A percentile compares a stretch with the other conserved stretches of the same genome.
These are phyloP conservation scores for Sclerurus mexicanus DNA, from an alignment of 2,113 vertebrate species.

Conservation along the genomic window DNA sequence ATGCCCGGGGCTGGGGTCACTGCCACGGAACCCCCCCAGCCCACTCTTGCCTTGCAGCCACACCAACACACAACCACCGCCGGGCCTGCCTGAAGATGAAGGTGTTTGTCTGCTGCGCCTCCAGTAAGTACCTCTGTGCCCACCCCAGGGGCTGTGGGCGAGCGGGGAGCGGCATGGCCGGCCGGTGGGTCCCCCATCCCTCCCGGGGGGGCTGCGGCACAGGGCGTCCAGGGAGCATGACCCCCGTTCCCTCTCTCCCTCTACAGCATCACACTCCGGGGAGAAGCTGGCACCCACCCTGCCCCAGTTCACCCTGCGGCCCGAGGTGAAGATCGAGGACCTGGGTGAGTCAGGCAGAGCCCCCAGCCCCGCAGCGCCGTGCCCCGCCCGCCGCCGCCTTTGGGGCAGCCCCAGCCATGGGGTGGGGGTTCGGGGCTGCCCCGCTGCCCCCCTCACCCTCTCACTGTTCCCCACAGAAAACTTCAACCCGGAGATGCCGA, in stretches of 20 bases:
- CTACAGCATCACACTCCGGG: conserved; percentile 84
- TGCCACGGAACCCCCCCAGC: background rate
- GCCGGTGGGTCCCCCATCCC: background rate
- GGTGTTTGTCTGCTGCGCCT: conserved; percentile 94
- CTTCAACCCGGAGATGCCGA: conserved; percentile 88
- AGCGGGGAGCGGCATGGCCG: background rate
- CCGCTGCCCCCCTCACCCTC: background rate
- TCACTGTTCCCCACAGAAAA: conserved; percentile 77
- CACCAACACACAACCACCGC: conserved; percentile 90
- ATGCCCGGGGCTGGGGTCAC: background rate
- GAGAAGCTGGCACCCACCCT: conserved; percentile 88
- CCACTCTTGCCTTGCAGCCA: conserved; percentile 71
- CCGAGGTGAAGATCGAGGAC: conserved; percentile 92
- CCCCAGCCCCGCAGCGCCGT: background rate
- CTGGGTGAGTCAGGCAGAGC: conserved; percentile 82
- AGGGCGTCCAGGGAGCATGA: background rate
- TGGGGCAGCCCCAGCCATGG: background rate
- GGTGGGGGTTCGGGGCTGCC: background rate
- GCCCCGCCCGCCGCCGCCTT: background rate
- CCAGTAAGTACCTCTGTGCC: conserved; percentile 78
- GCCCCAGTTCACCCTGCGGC: conserved; percentile 91
- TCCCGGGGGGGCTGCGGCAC: background rate
- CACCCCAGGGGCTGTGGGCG: background rate
- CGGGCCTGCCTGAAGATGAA: conserved; percentile 94
- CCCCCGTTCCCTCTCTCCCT: conserved; percentile 47